Conservation (phyloP, 2,113 vertebrate genomes). For the Lota lota region DNA sequence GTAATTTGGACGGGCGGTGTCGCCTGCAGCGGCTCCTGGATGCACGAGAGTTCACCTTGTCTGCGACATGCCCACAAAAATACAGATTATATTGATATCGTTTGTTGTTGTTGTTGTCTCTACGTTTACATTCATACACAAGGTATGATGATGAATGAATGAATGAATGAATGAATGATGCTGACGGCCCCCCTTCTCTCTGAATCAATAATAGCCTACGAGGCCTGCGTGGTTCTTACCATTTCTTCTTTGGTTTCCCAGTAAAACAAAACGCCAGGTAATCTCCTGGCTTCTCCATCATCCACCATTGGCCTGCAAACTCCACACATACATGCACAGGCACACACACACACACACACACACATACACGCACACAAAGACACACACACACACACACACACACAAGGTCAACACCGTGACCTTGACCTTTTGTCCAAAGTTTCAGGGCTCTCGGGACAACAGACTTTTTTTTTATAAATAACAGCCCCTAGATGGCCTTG, state of each 20-base stretch:
- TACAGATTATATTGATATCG: no score
- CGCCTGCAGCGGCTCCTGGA: constrained; percentile 36
- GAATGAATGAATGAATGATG: constrained; percentile 9
- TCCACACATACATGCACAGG: constrained; percentile 3
- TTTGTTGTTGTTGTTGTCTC: no score
- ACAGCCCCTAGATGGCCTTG: constrained; percentile 19
- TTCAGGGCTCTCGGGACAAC: constrained; percentile 43
- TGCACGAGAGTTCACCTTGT: constrained; percentile 49
- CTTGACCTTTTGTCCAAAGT: constrained; percentile 33
- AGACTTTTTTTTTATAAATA: constrained; percentile 27
- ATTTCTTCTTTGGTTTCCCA: constrained; percentile 30
- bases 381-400: constrained; percentile 8
- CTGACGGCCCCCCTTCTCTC: constrained; percentile 6
- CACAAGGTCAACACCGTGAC: constrained; percentile 60
- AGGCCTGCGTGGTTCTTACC: constrained; percentile 49
- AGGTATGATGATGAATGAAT: no score
- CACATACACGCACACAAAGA: no score
- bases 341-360: no score
- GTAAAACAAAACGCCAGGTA: constrained; percentile 51
- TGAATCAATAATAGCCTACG: constrained; percentile 51
- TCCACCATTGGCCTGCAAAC: constrained; percentile 45
- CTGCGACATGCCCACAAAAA: constrained; percentile 7
- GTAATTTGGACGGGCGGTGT: constrained; percentile 50
- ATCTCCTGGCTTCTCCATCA: constrained; percentile 28
- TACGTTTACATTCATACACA: no score